phyloP scores from a whole-genome alignment of 2,888 invertebrate species.

The Bellardia bayeri region DNA sequence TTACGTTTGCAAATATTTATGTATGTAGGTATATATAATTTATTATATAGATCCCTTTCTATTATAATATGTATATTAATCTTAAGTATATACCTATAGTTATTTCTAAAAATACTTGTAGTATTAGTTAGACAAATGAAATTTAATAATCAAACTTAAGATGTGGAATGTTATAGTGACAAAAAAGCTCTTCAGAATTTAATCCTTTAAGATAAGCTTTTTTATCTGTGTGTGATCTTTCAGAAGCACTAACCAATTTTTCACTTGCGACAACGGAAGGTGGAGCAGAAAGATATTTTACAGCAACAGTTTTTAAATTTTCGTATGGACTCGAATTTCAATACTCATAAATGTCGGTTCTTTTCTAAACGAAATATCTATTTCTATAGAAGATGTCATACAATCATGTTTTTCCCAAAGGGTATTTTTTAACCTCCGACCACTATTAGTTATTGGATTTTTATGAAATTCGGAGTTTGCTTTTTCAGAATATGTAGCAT shows the following conservation, averaged over 20 bases:
- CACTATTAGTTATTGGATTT: too few relatives aligned
- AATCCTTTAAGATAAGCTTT: background rate
- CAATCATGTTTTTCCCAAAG: background rate
- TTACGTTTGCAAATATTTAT: too few relatives aligned
- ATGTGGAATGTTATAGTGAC: background rate
- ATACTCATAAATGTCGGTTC: background rate
- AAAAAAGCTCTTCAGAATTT: background rate
- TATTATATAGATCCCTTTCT: too few relatives aligned
- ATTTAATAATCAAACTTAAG: background rate
- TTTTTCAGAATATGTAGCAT: background rate
- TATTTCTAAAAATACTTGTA: too few relatives aligned
- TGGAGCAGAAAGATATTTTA: conserved; percentile 1
- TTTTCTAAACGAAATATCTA: background rate
- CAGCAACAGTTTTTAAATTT: background rate
- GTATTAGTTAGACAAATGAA: too few relatives aligned
- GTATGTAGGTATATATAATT: too few relatives aligned
- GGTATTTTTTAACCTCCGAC: background rate
- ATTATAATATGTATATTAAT: too few relatives aligned
- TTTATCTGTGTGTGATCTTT: too few relatives aligned
- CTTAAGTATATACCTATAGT: too few relatives aligned
- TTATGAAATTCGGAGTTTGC: background rate
- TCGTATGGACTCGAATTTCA: background rate
- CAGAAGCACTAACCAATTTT: too few relatives aligned
- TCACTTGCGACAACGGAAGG: background rate
- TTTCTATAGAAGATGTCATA: background rate